Base-by-base conservation (phyloP, 2,888 invertebrate species). In the Luperina nickerlii region DNA sequence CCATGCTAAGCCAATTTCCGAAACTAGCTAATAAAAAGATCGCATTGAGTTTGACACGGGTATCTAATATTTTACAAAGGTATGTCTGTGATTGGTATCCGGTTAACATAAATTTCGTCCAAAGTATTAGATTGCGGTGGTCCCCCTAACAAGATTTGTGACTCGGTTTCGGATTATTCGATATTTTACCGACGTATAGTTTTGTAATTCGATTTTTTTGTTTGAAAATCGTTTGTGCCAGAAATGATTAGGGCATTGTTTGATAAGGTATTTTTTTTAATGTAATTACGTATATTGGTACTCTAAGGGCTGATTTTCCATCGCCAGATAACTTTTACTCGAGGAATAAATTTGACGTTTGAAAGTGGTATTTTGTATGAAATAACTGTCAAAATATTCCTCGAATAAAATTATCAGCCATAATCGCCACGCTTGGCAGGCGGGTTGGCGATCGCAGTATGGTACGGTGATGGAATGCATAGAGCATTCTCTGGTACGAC, bases 71-170 rank as follows among this genome's bases (percentile, higher is more conserved):
- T 88, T 91, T 88, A 87, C 78, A 86, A 83, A 88, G 90, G 91
- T 90, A 90, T 89, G 87, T 85, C 88, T 85, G 80, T 91, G 91
- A 91, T 91, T 91, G 90, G 89, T 90, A 90, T 86, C 90, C 91
- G 87, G 89, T 90, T 90, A 91, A 88, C 91, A 91, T 91, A 91
- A 91, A 91, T 91, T 91, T 88, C 77, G 80, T 81, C 81, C 80
- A 79, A 76, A 78, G 85, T 83, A 89, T 87, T 87, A 87, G 82
- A 90, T 89, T 89, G 91, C 86, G 87, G 90, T 78, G 79, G 87
- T 83, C 87, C 87, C 87, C 87, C 86, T 80, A 85, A 89, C 81
- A 89, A 88, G 90, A 91, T 91, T 91, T 91, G 90, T 89, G 84
- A 85, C 87, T 79, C 88, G 87, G 84, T 89, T 90, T 82, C 75